Evolutionary conservation across 2,113 vertebrate species (phyloP).

Genomic region (Myrmecophaga tridactyla): DNA sequence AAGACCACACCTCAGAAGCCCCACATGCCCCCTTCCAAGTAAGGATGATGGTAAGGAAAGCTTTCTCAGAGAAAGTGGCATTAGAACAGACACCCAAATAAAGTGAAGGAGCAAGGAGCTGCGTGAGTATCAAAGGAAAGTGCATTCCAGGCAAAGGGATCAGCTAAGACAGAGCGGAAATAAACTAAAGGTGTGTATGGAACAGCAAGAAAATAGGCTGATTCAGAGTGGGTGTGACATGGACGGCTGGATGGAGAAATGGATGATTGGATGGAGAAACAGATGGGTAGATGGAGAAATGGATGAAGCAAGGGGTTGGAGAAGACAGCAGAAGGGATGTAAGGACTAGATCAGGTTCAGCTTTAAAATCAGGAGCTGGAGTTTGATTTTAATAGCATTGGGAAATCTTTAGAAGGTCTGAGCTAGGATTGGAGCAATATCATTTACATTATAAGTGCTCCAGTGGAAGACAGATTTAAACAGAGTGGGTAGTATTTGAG

Average conservation of each 20-base stretch:
- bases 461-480: not conserved
- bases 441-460: not conserved
- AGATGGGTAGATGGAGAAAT: not conserved
- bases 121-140: not conserved
- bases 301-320: not conserved
- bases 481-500: not conserved
- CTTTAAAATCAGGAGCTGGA: slow-evolving; percentile 1
- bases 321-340: not conserved
- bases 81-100: slow-evolving; percentile 1
- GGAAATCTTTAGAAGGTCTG: not conserved
- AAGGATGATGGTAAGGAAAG: not conserved
- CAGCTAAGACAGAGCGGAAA: not conserved
- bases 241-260: not conserved
- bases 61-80: not conserved
- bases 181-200: not conserved
- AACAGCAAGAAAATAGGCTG: not conserved
- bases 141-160: not conserved
- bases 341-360: not conserved
- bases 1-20: not conserved
- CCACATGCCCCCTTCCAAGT: not conserved
- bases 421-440: not conserved
- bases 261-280: no score
- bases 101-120: not conserved
- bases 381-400: not conserved
- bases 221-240: not conserved